These are phyloP conservation scores for Chaunax sp. DNA, from an alignment of 2,797 vertebrate genomes.

Conservation along the genomic window DNA sequence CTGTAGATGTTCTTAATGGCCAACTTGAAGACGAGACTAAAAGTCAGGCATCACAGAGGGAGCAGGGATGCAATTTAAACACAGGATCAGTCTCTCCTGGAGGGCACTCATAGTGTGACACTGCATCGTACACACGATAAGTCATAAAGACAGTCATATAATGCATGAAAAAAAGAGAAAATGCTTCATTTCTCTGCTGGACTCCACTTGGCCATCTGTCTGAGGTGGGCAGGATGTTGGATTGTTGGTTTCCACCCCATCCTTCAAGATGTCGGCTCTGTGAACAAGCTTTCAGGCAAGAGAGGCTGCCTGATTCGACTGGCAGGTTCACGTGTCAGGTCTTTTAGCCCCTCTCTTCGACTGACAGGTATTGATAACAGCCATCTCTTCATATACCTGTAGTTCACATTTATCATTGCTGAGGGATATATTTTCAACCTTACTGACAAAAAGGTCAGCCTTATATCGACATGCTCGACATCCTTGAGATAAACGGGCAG, in stretches of 20 bases:
- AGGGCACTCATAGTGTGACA: background rate
- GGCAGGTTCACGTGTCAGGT: background rate
- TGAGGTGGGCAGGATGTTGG: no score
- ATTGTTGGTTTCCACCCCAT: background rate
- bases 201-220: background rate
- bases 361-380: background rate
- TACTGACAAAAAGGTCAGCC: constrained; percentile 22
- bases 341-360: background rate
- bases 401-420: background rate
- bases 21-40: no score
- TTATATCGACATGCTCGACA: background rate
- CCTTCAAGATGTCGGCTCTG: background rate
- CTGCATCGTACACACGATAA: no score
- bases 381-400: background rate
- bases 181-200: background rate
- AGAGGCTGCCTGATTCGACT: background rate
- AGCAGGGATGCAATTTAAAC: no score
- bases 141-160: no score
- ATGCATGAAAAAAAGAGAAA: background rate
- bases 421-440: constrained; percentile 3
- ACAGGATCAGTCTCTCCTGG: background rate
- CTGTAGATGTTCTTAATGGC: no score
- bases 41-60: no score
- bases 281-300: background rate
- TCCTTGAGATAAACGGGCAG: constrained; percentile 1